Evolutionary conservation across 2,113 vertebrate species (phyloP).

Genomic region (Notiomystis cincta): DNA sequence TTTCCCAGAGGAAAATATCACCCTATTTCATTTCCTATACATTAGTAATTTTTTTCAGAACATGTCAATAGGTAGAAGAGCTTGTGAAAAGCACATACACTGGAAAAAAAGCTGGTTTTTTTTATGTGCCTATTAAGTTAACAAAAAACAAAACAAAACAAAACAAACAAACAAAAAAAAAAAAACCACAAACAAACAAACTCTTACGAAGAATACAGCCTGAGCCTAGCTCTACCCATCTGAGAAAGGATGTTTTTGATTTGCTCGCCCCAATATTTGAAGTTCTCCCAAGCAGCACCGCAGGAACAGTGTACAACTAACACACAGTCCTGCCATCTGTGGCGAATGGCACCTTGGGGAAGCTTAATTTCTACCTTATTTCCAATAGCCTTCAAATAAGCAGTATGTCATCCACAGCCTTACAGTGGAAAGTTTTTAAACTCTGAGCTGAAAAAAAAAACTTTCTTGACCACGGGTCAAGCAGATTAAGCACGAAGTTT

Average conservation of each 20-base stretch:
- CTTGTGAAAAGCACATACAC: background rate
- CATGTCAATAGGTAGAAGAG: fast-evolving
- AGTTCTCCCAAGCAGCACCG: background rate
- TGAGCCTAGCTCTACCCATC: background rate
- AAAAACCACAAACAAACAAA: no score
- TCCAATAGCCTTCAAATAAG: background rate
- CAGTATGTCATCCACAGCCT: background rate
- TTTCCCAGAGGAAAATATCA: background rate
- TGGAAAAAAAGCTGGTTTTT: fast-evolving
- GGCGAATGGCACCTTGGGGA: fast-evolving
- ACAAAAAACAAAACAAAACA: background rate
- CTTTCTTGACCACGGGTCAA: background rate
- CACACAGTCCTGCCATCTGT: background rate
- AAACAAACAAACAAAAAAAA: no score
- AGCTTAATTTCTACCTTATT: background rate
- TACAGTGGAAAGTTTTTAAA: background rate
- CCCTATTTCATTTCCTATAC: background rate
- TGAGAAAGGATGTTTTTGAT: background rate
- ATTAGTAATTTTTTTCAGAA: background rate
- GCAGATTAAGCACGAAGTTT: background rate
- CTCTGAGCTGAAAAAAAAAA: background rate
- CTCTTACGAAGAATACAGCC: background rate
- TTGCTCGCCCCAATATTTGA: background rate
- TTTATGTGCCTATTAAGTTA: background rate
- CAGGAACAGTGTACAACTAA: background rate